phyloP scores from a whole-genome alignment of 2,797 vertebrate genomes.

The Coccyzus lansbergi region DNA sequence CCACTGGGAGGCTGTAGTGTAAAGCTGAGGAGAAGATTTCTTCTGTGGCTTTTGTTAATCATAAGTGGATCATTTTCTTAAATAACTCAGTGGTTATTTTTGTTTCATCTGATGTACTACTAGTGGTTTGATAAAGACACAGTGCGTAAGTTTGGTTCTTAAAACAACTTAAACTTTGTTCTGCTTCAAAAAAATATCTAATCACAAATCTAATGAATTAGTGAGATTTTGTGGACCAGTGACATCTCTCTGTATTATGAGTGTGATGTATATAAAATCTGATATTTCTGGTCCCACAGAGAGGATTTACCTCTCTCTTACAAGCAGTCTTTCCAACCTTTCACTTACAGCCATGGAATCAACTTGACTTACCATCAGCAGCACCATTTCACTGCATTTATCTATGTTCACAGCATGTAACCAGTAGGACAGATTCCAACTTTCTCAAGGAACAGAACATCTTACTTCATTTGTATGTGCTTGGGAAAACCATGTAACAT shows the following conservation, averaged over 20 bases:
- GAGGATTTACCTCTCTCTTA: not conserved
- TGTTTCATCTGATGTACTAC: not conserved
- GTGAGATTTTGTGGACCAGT: not conserved
- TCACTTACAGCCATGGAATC: not conserved
- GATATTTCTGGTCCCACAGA: not conserved
- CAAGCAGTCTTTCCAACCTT: not conserved
- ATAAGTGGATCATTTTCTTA: not conserved
- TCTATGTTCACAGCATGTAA: not conserved
- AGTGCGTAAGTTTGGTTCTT: not conserved
- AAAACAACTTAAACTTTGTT: not conserved
- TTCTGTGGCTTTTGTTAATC: not conserved
- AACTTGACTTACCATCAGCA: not conserved
- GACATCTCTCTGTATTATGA: not conserved
- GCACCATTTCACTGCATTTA: not conserved
- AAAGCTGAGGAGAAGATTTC: conserved; percentile 9
- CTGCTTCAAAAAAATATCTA: not conserved
- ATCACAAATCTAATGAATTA: not conserved
- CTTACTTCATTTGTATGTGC: not conserved
- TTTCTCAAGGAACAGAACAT: not conserved
- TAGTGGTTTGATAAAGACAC: not conserved
- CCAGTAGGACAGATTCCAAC: not conserved
- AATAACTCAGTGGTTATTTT: not conserved
- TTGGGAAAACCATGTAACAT: not conserved
- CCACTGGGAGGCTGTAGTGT: not conserved
- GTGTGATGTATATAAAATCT: not conserved